Evolutionary conservation across 2,113 vertebrate genomes (phyloP).

Genomic region (Zosterops japonicus): DNA sequence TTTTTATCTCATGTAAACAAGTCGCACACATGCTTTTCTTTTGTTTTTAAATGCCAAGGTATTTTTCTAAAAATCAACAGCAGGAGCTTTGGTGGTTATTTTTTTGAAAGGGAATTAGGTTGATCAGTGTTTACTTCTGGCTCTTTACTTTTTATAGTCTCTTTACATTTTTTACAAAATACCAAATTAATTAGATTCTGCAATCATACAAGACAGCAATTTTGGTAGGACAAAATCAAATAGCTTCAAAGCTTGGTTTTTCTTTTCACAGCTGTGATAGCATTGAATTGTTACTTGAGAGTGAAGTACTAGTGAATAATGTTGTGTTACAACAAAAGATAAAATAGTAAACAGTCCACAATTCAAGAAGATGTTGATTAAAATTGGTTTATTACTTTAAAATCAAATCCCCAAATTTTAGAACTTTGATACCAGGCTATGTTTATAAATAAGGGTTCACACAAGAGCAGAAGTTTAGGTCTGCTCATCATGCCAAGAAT

Average conservation of each 20-base stretch:
- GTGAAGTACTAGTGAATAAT: background rate
- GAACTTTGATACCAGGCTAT: background rate
- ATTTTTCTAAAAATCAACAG: background rate
- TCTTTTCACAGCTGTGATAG: background rate
- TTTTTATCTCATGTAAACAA: background rate
- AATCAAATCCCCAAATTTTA: background rate
- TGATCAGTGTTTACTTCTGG: conserved; percentile 27
- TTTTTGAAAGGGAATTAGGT: background rate
- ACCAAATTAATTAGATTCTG: background rate
- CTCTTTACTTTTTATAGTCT: background rate
- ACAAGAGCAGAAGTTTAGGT: background rate
- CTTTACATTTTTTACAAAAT: background rate
- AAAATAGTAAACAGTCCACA: background rate
- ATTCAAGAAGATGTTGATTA: background rate
- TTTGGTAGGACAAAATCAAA: conserved; percentile 1
- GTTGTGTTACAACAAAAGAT: background rate
- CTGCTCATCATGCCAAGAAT: background rate
- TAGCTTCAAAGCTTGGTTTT: conserved; percentile 3
- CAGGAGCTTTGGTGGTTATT: background rate
- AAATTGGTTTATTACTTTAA: background rate
- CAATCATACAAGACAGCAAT: background rate
- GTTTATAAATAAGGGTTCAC: background rate
- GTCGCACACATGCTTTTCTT: background rate
- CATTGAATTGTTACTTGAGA: background rate
- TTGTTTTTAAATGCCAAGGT: background rate